Base-by-base conservation (phyloP, 2,888 invertebrate genomes). In the Drosophila hamatofila region DNA sequence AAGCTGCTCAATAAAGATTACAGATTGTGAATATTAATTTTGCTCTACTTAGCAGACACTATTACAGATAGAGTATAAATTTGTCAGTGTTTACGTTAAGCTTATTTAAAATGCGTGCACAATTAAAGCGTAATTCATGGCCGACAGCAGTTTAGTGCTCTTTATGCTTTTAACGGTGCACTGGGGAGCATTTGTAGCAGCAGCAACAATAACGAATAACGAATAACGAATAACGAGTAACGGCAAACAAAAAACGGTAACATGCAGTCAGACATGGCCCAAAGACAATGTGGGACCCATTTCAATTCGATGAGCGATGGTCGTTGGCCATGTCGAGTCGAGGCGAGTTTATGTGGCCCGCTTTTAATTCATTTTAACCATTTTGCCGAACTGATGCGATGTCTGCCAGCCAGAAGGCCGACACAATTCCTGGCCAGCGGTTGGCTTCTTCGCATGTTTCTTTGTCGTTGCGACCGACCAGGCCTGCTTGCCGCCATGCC, bases 81-180 rank as follows among this genome's bases (percentile, higher is more conserved):
- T 18, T 27, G 37, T 64, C 75, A 63, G 42, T 75, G 41, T 51
- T 42, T 42, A 16, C 35, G 3, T 21, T 14, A 1, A 7, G 55
- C n/a, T 75, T 52, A 75, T 75, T 76, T 62, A 62, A 69, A 77
- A 80, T 72, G 65, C 71, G 82, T 62, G 61, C 67, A 75, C 89
- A 90, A 86, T 86, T 86, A 90, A 81, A 90, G 79, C 84, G 83
- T 83, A 89, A 90, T 89, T 86, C 90, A 86, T 83, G 90, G 81
- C 78, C 70, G 61, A 64, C 57, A 79, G 84, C 84, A 90, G 89
- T 89, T 90, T 86, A 86, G 84, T 79, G 81, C 81, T 80, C 81
- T 83, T 83, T 90, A 90, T 83, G 73, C 81, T 68, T 51, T 86
- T 77, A 89, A 85, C 90, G 80, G 80, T 78, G 83, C 85, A 72